Conservation (phyloP, 2,888 invertebrate genomes). For the Epinotia demarniana region DNA sequence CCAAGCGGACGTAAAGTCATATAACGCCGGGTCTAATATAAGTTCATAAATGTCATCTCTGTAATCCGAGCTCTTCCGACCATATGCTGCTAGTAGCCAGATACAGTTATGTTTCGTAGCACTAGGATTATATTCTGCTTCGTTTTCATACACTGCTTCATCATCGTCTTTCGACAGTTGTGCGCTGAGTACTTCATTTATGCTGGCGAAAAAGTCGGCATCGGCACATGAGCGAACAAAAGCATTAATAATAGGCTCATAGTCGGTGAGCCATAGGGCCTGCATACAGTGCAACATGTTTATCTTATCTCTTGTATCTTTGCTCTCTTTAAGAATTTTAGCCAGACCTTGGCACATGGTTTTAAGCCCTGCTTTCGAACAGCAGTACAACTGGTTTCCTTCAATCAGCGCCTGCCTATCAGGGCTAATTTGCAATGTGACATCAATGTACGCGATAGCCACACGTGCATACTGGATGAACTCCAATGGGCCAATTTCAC, state of each 20-base stretch:
- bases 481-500: conserved; percentile 53
- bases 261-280: conserved; percentile 60
- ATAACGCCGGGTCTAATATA: conserved; percentile 67
- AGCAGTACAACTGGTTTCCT: conserved; percentile 52
- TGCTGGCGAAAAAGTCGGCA: conserved; percentile 65
- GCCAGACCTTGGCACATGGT: conserved; percentile 58
- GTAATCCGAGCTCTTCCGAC: conserved; percentile 61
- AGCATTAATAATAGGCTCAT: conserved; percentile 54
- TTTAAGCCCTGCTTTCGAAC: conserved; percentile 56
- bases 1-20: conserved; percentile 61
- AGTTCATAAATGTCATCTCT: conserved; percentile 69
- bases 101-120: conserved; percentile 68
- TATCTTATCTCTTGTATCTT: conserved; percentile 59
- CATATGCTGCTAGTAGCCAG: conserved; percentile 69
- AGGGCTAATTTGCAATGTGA: conserved; percentile 58
- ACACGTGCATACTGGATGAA: conserved; percentile 58
- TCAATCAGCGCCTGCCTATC: conserved; percentile 54
- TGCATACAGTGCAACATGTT: conserved; percentile 58
- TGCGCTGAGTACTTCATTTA: conserved; percentile 65
- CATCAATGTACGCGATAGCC: conserved; percentile 61
- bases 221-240: conserved; percentile 60
- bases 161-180: conserved; percentile 60
- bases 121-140: conserved; percentile 61
- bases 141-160: conserved; percentile 62
- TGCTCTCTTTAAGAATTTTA: conserved; percentile 56